These are phyloP conservation scores for Neoarius graeffei DNA, from an alignment of 2,113 vertebrate species.

Conservation along the genomic window DNA sequence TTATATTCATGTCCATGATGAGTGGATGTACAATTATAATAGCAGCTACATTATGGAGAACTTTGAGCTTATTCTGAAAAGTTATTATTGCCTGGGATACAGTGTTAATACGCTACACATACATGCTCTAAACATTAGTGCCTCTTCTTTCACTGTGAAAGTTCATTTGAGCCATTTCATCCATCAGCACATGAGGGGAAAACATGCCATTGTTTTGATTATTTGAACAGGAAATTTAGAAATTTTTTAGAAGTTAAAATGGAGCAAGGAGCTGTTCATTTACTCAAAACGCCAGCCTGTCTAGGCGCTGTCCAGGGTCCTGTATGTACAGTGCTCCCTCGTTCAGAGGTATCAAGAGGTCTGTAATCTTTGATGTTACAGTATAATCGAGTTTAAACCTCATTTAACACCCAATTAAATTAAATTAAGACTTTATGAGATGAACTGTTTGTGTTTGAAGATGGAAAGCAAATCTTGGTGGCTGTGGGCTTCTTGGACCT, in stretches of 20 bases:
- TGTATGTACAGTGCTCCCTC: background rate
- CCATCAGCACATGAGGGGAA: background rate
- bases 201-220: background rate
- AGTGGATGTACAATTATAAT: too few relatives aligned
- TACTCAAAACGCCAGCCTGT: background rate
- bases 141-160: background rate
- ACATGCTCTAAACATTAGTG: background rate
- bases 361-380: background rate
- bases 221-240: background rate
- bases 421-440: background rate
- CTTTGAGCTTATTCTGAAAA: background rate
- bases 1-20: too few relatives aligned
- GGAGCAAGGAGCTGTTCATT: background rate
- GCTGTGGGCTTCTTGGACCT: background rate
- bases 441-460: background rate
- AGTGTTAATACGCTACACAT: background rate
- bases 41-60: background rate
- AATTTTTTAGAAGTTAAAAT: background rate
- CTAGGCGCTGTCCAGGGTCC: slow-evolving; percentile 35
- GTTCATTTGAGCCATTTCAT: background rate
- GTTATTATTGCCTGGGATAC: background rate
- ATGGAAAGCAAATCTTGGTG: background rate
- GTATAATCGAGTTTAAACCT: background rate
- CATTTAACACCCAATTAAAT: background rate
- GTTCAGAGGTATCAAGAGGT: background rate